Conservation (phyloP, 2,113 vertebrate species). For the Lepus americanus region DNA sequence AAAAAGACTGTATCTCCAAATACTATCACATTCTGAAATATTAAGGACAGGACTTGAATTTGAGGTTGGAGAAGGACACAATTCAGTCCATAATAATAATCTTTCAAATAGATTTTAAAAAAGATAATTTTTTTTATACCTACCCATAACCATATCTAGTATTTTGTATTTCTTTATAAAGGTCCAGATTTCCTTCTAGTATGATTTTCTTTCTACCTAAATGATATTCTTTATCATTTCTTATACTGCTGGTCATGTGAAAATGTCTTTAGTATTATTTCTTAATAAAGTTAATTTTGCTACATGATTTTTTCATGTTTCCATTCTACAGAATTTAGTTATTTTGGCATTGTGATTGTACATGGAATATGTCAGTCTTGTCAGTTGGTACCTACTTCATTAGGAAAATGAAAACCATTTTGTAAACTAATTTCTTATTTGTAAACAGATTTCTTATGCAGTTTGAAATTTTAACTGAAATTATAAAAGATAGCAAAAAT, state of each 20-base stretch:
- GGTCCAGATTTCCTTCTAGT: not conserved
- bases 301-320: not conserved
- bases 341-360: not conserved
- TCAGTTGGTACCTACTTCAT: constrained; percentile 13
- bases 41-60: not conserved
- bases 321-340: constrained; percentile 27
- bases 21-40: not conserved
- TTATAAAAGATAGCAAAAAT: constrained; percentile 6
- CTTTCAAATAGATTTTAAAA: constrained; percentile 15
- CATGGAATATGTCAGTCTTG: not conserved
- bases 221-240: not conserved
- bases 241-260: not conserved
- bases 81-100: not conserved
- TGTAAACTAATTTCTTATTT: not conserved
- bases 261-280: not conserved
- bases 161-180: constrained; percentile 17
- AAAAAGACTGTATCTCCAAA: too few relatives aligned
- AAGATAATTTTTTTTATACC: not conserved
- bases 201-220: not conserved
- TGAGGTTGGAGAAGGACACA: not conserved
- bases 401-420: constrained; percentile 6
- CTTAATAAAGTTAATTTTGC: constrained; percentile 48
- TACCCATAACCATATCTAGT: not conserved
- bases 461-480: constrained; percentile 37
- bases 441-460: not conserved